Evolutionary conservation across 2,797 vertebrate genomes (phyloP), one percentile per base, ranked within the genome.

Genomic region (Catharus ustulatus): DNA sequence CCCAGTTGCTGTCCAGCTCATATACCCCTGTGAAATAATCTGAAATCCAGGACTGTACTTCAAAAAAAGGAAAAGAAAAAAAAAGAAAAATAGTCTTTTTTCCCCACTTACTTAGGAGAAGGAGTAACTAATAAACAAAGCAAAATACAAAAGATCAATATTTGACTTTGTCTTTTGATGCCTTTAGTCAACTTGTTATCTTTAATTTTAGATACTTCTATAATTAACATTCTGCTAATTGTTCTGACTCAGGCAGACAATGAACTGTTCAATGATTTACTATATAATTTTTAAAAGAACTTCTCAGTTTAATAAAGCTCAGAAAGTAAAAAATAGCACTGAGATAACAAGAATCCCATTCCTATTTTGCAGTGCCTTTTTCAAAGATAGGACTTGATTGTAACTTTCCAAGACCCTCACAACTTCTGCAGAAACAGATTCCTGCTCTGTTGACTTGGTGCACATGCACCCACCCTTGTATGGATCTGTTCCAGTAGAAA

Each of bases 401-500:
- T 34, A 54, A 16, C 13, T 79, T 87, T 72, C 19, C 34, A 49
- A 62, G 24, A 22, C n/a, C 12, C 36, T 19, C 8, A 3, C 16
- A 61, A 13, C 9, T 67, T 51, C 29, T 55, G 29, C 45, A 38
- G 58, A 43, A 58, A 36, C 11, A 54, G 34, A n/a, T 4, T 14
- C 8, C 10, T 11, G 2, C 27, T 75, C 3, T 22, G 4, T 32
- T 38, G 32, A 23, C 19, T 18, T 29, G 15, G 18, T 34, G 13
- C 6, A 29, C 1, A 0, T 54, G 24, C 11, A 45, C 3, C 11
- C 9, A 43, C 5, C 11, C 12, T 5, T 52, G 20, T 26, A 30
- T 15, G 20, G 18, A 32, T 16, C 38, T 49, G 23, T 36, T 10
- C 61, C 51, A 45, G 18, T 3, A 29, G 17, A 36, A 74, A 74